These are phyloP conservation scores for Grus americana DNA, from an alignment of 2,113 vertebrate genomes.

Conservation along the genomic window DNA sequence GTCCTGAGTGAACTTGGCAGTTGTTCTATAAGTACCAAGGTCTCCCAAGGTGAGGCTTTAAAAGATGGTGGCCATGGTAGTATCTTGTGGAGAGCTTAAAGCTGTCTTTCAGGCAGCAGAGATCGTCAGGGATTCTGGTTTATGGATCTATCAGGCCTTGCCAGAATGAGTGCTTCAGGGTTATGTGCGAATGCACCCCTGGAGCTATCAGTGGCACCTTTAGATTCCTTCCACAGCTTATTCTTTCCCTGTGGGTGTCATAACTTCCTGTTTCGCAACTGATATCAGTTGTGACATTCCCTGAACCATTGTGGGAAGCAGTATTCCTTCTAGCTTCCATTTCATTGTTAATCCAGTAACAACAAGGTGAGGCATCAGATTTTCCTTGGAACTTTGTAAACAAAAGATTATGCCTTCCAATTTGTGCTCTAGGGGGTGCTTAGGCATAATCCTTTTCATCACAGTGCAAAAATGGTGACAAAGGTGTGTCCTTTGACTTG, in stretches of 20 bases:
- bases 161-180: background rate
- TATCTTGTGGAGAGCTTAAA: background rate
- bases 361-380: background rate
- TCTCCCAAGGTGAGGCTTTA: background rate
- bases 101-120: background rate
- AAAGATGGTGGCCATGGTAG: background rate
- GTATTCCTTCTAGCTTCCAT: background rate
- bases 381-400: background rate
- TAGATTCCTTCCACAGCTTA: background rate
- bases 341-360: background rate
- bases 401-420: accelerated
- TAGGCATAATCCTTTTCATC: background rate
- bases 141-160: accelerated
- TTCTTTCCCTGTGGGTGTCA: background rate
- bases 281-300: background rate
- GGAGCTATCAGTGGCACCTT: background rate
- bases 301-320: background rate
- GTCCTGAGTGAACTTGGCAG: background rate
- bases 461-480: background rate
- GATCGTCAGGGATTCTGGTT: background rate
- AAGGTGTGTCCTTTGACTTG: background rate
- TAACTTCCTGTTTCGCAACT: background rate
- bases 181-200: background rate
- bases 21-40: background rate
- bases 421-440: background rate